Evolutionary conservation across 2,797 vertebrate species (phyloP).

Genomic region (Pristis pectinata): DNA sequence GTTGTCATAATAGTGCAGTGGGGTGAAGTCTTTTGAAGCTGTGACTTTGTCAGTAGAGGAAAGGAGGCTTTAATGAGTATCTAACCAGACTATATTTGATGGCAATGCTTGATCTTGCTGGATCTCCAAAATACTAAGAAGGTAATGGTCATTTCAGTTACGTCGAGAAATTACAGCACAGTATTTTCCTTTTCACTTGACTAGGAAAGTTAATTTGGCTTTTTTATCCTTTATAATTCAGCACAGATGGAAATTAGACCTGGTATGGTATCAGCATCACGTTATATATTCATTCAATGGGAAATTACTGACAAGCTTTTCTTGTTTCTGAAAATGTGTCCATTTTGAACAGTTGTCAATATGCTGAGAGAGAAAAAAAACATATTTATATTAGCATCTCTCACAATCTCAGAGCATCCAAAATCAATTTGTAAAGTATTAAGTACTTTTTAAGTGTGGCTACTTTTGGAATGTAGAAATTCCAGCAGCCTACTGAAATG

Average conservation of each 20-base stretch:
- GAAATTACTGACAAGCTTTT: neutral
- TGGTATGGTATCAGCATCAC: neutral
- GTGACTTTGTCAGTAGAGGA: neutral
- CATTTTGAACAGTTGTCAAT: neutral
- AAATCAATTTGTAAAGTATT: neutral
- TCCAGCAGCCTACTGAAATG: neutral
- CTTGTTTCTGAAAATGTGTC: neutral
- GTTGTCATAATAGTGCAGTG: neutral
- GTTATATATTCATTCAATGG: neutral
- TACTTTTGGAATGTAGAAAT: neutral
- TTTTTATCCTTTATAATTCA: neutral
- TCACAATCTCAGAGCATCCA: neutral
- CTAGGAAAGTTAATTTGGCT: neutral
- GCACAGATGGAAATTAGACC: neutral
- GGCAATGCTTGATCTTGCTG: neutral
- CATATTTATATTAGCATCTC: no score
- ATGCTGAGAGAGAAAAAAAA: neutral
- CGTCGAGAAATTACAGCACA: neutral
- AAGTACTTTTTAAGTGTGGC: neutral
- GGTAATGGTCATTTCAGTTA: neutral
- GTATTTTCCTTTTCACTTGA: neutral
- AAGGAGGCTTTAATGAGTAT: neutral
- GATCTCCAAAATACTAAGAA: neutral
- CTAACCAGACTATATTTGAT: neutral
- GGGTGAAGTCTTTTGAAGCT: neutral